A percentile compares a stretch with the other conserved stretches of the same genome.
Evolutionary conservation across 1,140 invertebrate species (phyloP).

Genomic region (Saxidomus purpurata): DNA sequence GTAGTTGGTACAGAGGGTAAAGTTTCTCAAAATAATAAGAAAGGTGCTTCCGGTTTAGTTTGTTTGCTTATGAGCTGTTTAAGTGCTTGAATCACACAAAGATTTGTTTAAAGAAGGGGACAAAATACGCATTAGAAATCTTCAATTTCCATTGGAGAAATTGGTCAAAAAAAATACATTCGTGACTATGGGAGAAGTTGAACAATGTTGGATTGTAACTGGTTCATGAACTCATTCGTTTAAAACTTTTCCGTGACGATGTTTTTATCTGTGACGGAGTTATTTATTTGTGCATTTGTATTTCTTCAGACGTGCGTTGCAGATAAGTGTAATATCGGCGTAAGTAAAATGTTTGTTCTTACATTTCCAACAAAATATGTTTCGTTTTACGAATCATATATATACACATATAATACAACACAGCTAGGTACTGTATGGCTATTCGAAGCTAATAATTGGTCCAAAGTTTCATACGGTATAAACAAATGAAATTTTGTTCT

Average conservation of each 20-base stretch:
- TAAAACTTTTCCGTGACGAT: not conserved
- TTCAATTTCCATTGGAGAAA: too few species aligned
- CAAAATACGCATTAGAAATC: too few species aligned
- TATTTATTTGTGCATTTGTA: not conserved
- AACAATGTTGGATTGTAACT: not conserved
- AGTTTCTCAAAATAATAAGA: not conserved
- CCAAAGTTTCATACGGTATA: too few species aligned
- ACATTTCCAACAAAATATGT: too few species aligned
- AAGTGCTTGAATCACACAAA: not conserved
- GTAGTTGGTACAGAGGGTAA: not conserved
- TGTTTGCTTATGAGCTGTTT: not conserved
- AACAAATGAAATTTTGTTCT: too few species aligned
- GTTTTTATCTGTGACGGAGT: not conserved
- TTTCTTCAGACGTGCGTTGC: not conserved
- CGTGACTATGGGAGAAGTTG: not conserved
- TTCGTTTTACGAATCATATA: too few species aligned
- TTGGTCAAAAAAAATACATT: not conserved
- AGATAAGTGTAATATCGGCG: not conserved
- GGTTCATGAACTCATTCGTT: too few species aligned
- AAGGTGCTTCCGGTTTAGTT: not conserved
- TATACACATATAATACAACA: too few species aligned
- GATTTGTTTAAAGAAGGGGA: not conserved
- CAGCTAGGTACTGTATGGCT: too few species aligned
- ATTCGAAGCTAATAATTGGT: too few species aligned
- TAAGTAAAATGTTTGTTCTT: not conserved